These are phyloP conservation scores for Tholera decimalis DNA, from an alignment of 2,888 invertebrate species.

Conservation along the genomic window DNA sequence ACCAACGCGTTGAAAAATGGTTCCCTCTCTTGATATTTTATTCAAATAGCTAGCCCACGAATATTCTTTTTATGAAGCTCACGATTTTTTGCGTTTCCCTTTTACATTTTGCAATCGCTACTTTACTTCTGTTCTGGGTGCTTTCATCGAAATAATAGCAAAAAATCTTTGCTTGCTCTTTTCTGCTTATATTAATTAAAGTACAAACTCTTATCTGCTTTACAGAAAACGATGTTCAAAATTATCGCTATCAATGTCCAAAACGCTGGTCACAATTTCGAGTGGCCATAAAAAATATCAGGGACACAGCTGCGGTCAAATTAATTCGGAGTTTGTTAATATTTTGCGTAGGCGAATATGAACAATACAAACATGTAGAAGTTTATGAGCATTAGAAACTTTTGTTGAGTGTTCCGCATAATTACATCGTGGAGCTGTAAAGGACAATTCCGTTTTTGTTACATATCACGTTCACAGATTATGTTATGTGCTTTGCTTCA, in stretches of 20 bases:
- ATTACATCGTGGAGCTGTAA: conserved; percentile 44
- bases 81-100: conserved; percentile 72
- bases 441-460: conserved; percentile 52
- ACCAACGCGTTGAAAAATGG: conserved; percentile 87
- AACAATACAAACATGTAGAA: conserved; percentile 45
- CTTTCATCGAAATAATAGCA: conserved; percentile 60
- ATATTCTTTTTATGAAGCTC: conserved; percentile 79
- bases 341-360: conserved; percentile 49
- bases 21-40: conserved; percentile 86
- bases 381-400: conserved; percentile 61
- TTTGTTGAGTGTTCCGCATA: conserved; percentile 54
- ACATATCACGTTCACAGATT: conserved; percentile 26
- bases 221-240: conserved; percentile 2
- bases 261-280: conserved; percentile 29
- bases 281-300: conserved; percentile 34
- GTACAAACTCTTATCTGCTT: not conserved
- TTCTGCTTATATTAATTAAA: conserved; percentile 29
- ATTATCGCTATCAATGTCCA: conserved; percentile 2
- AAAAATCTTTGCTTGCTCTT: conserved; percentile 15
- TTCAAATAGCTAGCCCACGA: conserved; percentile 84
- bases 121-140: conserved; percentile 52
- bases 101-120: conserved; percentile 67
- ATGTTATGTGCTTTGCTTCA: conserved; percentile 16
- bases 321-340: conserved; percentile 61
- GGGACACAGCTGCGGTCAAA: conserved; percentile 53